Evolutionary conservation across 1,140 invertebrate genomes (phyloP).

Genomic region (Popillia japonica): DNA sequence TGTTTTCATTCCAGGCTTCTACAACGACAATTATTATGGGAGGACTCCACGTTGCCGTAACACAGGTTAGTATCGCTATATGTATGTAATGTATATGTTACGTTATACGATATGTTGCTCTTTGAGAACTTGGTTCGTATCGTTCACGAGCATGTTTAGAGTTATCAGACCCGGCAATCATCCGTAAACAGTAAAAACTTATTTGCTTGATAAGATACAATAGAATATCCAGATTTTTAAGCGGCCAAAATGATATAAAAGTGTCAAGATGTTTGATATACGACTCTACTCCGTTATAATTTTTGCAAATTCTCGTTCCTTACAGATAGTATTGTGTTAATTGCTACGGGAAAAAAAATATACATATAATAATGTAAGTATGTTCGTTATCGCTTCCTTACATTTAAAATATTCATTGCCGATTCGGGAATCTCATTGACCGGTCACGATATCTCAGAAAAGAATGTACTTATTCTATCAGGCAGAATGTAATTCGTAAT

Average conservation of each 20-base stretch:
- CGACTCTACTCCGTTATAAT: not conserved
- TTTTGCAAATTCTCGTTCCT: not conserved
- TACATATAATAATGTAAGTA: not conserved
- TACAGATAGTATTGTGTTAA: not conserved
- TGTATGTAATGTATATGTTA: not conserved
- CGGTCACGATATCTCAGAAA: not conserved
- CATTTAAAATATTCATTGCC: not conserved
- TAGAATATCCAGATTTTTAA: slow-evolving; percentile 32
- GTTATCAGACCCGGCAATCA: slow-evolving; percentile 17
- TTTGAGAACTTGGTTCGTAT: slow-evolving; percentile 10
- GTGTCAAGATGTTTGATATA: slow-evolving; percentile 23
- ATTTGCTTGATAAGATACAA: slow-evolving; percentile 38
- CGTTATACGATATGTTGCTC: not conserved
- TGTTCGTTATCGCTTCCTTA: not conserved
- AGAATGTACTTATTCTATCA: too few relatives aligned
- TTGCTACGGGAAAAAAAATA: not conserved
- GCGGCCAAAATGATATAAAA: slow-evolving; percentile 2
- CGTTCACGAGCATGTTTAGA: not conserved
- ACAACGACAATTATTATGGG: slow-evolving; percentile 22
- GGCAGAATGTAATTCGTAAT: too few relatives aligned
- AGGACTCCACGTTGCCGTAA: not conserved
- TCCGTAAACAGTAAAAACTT: slow-evolving; percentile 33
- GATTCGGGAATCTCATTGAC: not conserved
- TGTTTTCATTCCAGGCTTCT: slow-evolving; percentile 20
- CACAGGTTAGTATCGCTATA: slow-evolving; percentile 14